Evolutionary conservation across 1,140 invertebrate genomes (phyloP), one percentile per base, ranked within the genome.

Genomic region (Aradophagus sp.): DNA sequence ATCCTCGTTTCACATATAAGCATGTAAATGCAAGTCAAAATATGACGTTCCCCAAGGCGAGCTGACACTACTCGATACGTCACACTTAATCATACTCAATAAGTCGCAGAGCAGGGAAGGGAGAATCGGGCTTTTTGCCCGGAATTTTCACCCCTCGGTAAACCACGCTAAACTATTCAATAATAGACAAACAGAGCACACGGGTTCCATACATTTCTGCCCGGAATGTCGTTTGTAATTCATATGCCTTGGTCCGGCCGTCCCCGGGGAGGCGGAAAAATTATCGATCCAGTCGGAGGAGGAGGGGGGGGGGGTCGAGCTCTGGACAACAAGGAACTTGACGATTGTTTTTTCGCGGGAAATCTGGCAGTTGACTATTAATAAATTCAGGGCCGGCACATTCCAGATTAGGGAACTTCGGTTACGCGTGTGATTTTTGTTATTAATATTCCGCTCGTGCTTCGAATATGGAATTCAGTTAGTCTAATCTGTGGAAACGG

Each of bases 131-230:
- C 61, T 44, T 39, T 56, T 66, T 42, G 32, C 36, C 32, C 31
- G 17, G 69, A 63, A 73, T 61, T 77, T 66, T 53, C 38, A 15
- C 27, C 74, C 77, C 75, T 73, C 52, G 79, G 69, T 77, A 77
- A 76, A 79, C 77, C 77, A 69, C 76, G 75, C 73, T 68, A 75
- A 79, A 77, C 77, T 73, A 76, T 81, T 80, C 73, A 74, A 74
- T 74, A 70, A 70, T 70, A 58, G 56, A 42, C 56, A 73, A 66
- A 71, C 66, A 52, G 71, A 77, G 45, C 77, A 69, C 79, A 79
- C 76, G 79, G 80, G 77, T 65, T 77, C 71, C 63, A 66, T 42
- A 39, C 44, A 58, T 53, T 50, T 72, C 38, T 55, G 68, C 44
- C 10, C 26, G 35, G 75, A 70, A 77, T 75, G 75, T 61, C 65